Percentiles rank a stretch among this genome's conserved stretches.
Evolutionary conservation across 2,888 invertebrate genomes (phyloP).

Genomic region (Eupithecia dodoneata): DNA sequence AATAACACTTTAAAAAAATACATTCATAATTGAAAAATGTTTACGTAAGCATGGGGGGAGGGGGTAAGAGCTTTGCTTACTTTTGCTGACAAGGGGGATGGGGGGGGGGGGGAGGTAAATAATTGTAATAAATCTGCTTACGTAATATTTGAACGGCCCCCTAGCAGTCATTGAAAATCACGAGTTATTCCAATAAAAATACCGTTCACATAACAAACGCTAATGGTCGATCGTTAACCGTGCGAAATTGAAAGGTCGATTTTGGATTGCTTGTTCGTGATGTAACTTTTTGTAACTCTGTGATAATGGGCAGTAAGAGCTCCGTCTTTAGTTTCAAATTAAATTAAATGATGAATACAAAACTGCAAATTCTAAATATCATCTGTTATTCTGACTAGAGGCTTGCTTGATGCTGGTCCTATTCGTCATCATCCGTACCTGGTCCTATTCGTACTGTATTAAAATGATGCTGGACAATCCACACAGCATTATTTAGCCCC

Average conservation of each 20-base stretch:
- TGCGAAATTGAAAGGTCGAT: slow-evolving; percentile 26
- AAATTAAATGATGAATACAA: background rate
- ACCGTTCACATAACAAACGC: slow-evolving; percentile 28
- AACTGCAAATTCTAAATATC: background rate
- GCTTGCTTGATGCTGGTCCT: background rate
- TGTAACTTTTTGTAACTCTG: slow-evolving; percentile 20
- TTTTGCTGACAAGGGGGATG: too few relatives aligned
- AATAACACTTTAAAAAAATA: too few relatives aligned
- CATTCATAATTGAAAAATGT: too few relatives aligned
- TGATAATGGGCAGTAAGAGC: slow-evolving; percentile 16
- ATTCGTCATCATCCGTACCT: background rate
- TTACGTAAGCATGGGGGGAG: too few relatives aligned
- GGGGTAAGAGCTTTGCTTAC: too few relatives aligned
- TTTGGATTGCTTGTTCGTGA: slow-evolving; percentile 17
- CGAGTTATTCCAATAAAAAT: slow-evolving; percentile 25
- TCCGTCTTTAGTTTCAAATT: background rate
- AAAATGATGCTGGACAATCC: too few relatives aligned
- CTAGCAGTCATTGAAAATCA: background rate
- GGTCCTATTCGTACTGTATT: too few relatives aligned
- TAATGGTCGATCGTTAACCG: slow-evolving; percentile 20
- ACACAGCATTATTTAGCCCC: too few relatives aligned
- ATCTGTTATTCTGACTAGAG: too few relatives aligned
- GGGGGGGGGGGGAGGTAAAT: too few relatives aligned
- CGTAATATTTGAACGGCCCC: too few relatives aligned
- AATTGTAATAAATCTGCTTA: too few relatives aligned